Evolutionary conservation across 2,113 vertebrate genomes (phyloP).

Genomic region (Oplegnathus fasciatus): DNA sequence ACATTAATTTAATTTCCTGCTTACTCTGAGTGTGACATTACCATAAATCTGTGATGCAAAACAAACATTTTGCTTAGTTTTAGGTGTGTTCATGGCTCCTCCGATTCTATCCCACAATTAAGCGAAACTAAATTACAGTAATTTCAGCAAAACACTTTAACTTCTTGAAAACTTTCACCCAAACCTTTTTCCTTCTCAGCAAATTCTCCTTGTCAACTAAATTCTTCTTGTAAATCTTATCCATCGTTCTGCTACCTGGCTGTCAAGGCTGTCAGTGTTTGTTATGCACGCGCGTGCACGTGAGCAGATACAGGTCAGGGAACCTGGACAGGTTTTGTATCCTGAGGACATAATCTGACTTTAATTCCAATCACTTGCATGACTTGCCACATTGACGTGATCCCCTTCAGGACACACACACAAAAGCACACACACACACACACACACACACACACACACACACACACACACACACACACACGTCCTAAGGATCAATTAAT

Average conservation of each 20-base stretch:
- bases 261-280: conserved; percentile 28
- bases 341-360: conserved; percentile 67
- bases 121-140: background rate
- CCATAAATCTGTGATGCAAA: background rate
- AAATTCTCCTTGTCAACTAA: background rate
- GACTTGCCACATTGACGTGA: conserved; percentile 57
- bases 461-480: conserved; percentile 13
- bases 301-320: conserved; percentile 53
- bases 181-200: background rate
- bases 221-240: conserved; percentile 29
- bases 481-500: conserved; percentile 39
- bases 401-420: conserved; percentile 56
- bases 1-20: background rate
- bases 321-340: conserved; percentile 67
- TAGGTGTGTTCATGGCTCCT: background rate
- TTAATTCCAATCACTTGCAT: conserved; percentile 76
- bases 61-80: background rate
- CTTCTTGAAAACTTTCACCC: background rate
- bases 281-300: conserved; percentile 10
- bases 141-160: background rate
- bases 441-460: conserved; percentile 30
- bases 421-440: conserved; percentile 25
- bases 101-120: background rate
- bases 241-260: background rate
- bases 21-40: background rate